Conservation (phyloP, 2,113 vertebrate genomes). For the Spea bombifrons region DNA sequence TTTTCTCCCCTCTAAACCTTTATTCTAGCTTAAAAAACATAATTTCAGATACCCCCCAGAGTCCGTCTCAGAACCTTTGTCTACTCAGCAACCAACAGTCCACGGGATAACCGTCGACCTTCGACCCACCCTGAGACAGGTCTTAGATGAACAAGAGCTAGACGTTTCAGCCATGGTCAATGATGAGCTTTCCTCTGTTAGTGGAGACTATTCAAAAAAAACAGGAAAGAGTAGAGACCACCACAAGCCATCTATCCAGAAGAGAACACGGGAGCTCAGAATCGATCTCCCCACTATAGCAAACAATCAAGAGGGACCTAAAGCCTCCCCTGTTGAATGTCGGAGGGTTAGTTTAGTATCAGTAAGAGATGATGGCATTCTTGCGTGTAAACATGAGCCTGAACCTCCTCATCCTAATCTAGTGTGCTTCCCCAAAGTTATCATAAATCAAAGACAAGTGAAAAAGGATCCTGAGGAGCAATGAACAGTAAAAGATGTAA, state of each 20-base stretch:
- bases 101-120: slow-evolving; percentile 57
- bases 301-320: background rate
- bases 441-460: background rate
- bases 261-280: background rate
- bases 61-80: too few species aligned
- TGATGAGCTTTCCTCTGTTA: background rate
- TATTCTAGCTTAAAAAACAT: background rate
- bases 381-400: background rate
- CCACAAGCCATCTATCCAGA: too few species aligned
- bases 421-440: slow-evolving; percentile 11
- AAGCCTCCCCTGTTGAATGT: background rate
- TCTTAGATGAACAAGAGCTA: fast-evolving
- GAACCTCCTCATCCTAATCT: background rate
- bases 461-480: background rate
- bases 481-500: background rate
- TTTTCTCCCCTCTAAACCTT: background rate
- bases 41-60: background rate
- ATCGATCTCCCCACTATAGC: background rate
- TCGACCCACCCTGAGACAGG: slow-evolving; percentile 52
- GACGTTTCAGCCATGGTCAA: background rate
- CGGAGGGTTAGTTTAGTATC: slow-evolving; percentile 32
- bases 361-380: slow-evolving; percentile 15
- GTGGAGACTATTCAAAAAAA: background rate
- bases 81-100: background rate
- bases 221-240: too few species aligned